A percentile compares a stretch with the other conserved stretches of the same genome.
Conservation (phyloP, 2,113 vertebrate species). For the Myrmecophaga tridactyla region DNA sequence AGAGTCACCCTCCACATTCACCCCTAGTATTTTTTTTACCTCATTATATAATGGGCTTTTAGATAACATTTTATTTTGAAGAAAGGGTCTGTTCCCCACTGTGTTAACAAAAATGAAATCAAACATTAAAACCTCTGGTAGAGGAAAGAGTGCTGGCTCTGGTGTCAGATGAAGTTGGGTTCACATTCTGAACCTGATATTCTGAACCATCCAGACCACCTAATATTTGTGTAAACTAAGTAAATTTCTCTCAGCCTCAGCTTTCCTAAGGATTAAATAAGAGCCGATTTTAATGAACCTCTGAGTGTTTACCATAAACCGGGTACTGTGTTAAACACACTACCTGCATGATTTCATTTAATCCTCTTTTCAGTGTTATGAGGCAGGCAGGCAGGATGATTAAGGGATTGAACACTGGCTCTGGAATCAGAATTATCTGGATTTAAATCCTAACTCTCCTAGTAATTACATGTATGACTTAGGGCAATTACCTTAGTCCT, state of each 20-base stretch:
- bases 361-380: background rate
- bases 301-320: background rate
- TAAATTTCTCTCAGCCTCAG: background rate
- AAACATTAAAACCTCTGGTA: background rate
- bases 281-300: background rate
- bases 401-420: background rate
- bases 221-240: background rate
- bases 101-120: background rate
- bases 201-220: no score
- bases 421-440: background rate
- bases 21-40: background rate
- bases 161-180: background rate
- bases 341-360: background rate
- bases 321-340: background rate
- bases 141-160: background rate
- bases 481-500: background rate
- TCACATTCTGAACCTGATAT: background rate
- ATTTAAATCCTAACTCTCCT: background rate
- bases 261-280: constrained; percentile 5
- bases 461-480: background rate
- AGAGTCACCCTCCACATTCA: background rate
- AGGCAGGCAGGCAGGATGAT: background rate
- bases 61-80: background rate
- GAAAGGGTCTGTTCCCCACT: background rate
- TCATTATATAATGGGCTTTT: background rate